A percentile compares a stretch with the other conserved stretches of the same genome.
Evolutionary conservation across 1,140 invertebrate species (phyloP).

Genomic region (Epicauta chinensis): DNA sequence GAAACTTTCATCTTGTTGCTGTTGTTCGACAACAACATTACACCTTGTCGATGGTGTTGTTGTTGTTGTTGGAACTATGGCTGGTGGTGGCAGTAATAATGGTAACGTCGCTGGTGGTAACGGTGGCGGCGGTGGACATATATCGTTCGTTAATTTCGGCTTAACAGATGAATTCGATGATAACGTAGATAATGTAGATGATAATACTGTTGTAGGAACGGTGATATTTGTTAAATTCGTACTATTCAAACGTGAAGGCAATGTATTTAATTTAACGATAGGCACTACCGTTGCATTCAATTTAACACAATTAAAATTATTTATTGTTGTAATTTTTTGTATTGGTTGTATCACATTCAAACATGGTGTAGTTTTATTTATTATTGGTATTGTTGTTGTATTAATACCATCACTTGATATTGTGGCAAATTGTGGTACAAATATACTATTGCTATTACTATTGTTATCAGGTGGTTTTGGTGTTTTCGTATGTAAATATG

Average conservation of each 20-base stretch:
- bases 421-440: constrained; percentile 36
- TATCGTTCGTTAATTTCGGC: constrained; percentile 12
- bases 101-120: background rate
- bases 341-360: constrained; percentile 37
- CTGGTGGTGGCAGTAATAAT: background rate
- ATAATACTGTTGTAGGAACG: constrained; percentile 30
- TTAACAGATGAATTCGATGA: constrained; percentile 31
- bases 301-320: constrained; percentile 41
- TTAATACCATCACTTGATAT: constrained; percentile 32
- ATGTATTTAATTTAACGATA: constrained; percentile 39
- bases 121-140: background rate
- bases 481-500: constrained; percentile 37
- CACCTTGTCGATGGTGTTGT: background rate
- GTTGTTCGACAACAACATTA: background rate
- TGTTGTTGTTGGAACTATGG: constrained; percentile 3
- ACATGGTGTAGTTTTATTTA: constrained; percentile 31
- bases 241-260: constrained; percentile 34
- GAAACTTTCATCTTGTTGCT: background rate
- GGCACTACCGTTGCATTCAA: constrained; percentile 41
- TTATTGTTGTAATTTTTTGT: constrained; percentile 28
- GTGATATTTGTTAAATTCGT: background rate
- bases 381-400: constrained; percentile 32
- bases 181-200: constrained; percentile 35
- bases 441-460: constrained; percentile 23
- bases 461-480: constrained; percentile 35